These are phyloP conservation scores for Chromoteleia sp. DNA, from an alignment of 2,888 invertebrate genomes.

Conservation along the genomic window DNA sequence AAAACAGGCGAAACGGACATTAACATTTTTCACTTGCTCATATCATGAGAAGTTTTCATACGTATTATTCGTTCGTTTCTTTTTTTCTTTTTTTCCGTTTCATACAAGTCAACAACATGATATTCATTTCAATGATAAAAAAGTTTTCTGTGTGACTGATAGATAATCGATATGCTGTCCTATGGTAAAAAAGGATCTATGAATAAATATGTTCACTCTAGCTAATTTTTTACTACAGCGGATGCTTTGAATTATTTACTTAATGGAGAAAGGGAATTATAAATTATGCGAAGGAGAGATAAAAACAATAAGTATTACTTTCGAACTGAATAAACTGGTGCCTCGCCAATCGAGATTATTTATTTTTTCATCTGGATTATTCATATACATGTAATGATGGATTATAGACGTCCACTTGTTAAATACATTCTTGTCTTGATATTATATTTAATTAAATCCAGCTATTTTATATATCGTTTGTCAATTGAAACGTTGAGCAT, in stretches of 20 bases:
- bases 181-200: neutral
- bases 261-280: slow-evolving; percentile 14
- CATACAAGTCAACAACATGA: slow-evolving; percentile 18
- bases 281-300: slow-evolving; percentile 14
- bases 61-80: neutral
- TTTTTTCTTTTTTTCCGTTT: neutral
- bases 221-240: neutral
- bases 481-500: slow-evolving; percentile 17
- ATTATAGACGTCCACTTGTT: neutral
- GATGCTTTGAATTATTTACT: slow-evolving; percentile 22
- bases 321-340: neutral
- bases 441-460: slow-evolving; percentile 20
- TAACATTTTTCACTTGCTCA: slow-evolving; percentile 22
- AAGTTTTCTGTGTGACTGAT: slow-evolving; percentile 12
- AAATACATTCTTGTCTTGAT: slow-evolving; percentile 9
- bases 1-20: slow-evolving; percentile 16
- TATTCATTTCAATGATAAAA: slow-evolving; percentile 30
- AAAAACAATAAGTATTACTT: slow-evolving; percentile 25
- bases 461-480: slow-evolving; percentile 23
- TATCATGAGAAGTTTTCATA: neutral
- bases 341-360: slow-evolving; percentile 18
- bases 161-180: slow-evolving; percentile 19
- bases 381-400: slow-evolving; percentile 12
- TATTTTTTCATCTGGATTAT: slow-evolving; percentile 19
- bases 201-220: slow-evolving; percentile 5